A percentile compares a stretch with the other conserved stretches of the same genome.
Evolutionary conservation across 92 coral and sea anemone genomes (phyloP).

Genomic region (Umimayanthus kanabou): DNA sequence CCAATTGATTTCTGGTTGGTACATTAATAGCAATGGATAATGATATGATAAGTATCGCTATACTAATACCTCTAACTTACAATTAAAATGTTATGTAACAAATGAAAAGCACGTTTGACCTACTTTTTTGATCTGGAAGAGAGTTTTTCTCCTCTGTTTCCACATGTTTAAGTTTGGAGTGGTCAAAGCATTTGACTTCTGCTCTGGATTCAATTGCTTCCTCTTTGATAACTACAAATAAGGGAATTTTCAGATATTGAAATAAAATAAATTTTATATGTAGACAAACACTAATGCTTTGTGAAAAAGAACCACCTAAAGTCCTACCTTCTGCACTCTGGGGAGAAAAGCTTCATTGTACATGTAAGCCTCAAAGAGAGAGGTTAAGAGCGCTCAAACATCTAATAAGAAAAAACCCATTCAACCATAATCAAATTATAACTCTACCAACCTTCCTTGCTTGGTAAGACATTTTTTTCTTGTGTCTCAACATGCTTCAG

Average conservation of each 20-base stretch:
- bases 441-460: constrained; percentile 64
- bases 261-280: too few species aligned
- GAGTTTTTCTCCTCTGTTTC: constrained; percentile 54
- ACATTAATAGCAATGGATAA: too few species aligned
- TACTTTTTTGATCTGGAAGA: constrained; percentile 50
- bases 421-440: not conserved
- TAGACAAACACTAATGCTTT: not conserved
- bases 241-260: not conserved
- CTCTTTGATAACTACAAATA: constrained; percentile 44
- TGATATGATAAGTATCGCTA: too few species aligned
- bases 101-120: not conserved
- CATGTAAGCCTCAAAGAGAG: too few species aligned
- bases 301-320: not conserved
- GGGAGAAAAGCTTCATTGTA: too few species aligned
- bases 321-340: too few species aligned
- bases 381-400: too few species aligned
- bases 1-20: too few species aligned
- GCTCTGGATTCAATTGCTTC: constrained; percentile 57
- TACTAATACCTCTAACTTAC: too few species aligned
- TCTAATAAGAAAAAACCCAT: too few species aligned
- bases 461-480: constrained; percentile 76
- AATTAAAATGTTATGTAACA: not conserved
- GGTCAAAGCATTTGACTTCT: constrained; percentile 58
- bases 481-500: constrained; percentile 79
- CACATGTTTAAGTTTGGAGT: constrained; percentile 57